Evolutionary conservation across 2,797 vertebrate genomes (phyloP).

Genomic region (Geotrypetes seraphini): DNA sequence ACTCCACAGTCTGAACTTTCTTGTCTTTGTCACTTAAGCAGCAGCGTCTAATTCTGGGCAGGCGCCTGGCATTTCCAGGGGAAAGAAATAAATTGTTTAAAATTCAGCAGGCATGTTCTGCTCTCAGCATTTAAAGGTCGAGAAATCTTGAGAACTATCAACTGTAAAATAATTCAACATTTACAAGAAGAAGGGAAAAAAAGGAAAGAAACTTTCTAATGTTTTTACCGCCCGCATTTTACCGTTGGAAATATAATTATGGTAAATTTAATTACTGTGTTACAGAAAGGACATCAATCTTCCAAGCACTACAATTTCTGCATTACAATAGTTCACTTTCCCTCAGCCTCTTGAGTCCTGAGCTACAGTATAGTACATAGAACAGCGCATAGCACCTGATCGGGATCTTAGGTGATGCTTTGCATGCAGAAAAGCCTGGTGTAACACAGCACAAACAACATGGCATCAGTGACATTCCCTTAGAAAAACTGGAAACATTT

Average conservation of each 20-base stretch:
- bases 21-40: constrained; percentile 53
- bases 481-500: too few relatives aligned
- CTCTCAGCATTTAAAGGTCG: constrained; percentile 65
- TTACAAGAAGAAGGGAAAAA: constrained; percentile 31
- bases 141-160: constrained; percentile 56
- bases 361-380: too few relatives aligned
- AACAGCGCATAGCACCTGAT: too few relatives aligned
- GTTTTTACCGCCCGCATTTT: constrained; percentile 26
- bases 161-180: constrained; percentile 64
- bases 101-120: constrained; percentile 58
- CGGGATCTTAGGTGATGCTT: too few relatives aligned
- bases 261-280: constrained; percentile 31
- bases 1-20: constrained; percentile 56
- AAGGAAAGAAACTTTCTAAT: neutral
- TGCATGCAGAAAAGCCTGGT: too few relatives aligned
- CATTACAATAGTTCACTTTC: too few relatives aligned
- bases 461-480: too few relatives aligned
- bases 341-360: too few relatives aligned
- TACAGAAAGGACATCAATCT: constrained; percentile 9
- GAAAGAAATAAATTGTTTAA: constrained; percentile 69
- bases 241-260: constrained; percentile 29
- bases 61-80: constrained; percentile 62
- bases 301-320: too few relatives aligned
- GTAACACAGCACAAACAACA: too few relatives aligned
- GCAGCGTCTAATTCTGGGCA: constrained; percentile 43